These are phyloP conservation scores for Cryptoprocta ferox DNA, from an alignment of 2,797 vertebrate species.

Conservation along the genomic window DNA sequence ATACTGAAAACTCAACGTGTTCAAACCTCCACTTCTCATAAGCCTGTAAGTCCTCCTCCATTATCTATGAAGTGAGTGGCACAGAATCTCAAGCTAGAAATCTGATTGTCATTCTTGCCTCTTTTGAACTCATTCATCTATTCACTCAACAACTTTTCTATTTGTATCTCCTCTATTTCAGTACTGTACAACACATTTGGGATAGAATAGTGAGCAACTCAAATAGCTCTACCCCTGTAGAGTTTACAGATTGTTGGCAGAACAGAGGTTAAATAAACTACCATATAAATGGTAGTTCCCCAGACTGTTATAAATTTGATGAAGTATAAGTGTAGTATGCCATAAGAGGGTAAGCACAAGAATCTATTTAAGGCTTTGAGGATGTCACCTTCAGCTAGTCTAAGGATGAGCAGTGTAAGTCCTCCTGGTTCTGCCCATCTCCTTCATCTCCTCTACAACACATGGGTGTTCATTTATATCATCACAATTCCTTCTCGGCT, in stretches of 20 bases:
- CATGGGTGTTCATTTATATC: background rate
- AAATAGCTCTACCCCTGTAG: background rate
- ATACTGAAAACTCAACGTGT: background rate
- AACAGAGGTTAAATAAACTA: background rate
- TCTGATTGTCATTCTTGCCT: background rate
- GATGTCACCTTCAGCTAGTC: background rate
- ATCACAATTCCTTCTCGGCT: background rate
- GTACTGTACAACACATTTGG: background rate
- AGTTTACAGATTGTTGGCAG: background rate
- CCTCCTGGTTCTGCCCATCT: background rate
- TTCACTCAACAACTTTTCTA: background rate
- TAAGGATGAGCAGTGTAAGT: background rate
- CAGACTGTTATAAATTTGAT: background rate
- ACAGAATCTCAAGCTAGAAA: background rate
- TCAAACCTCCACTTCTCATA: background rate
- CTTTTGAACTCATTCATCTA: background rate
- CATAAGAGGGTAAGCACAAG: background rate
- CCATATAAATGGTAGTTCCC: background rate
- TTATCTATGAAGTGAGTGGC: background rate
- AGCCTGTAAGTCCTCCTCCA: background rate
- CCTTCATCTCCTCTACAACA: background rate
- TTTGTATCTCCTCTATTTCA: background rate
- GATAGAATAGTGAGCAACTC: background rate
- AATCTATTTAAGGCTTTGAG: background rate
- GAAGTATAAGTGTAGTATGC: too few relatives aligned